A percentile compares a stretch with the other conserved stretches of the same genome.
Evolutionary conservation across 2,888 invertebrate species (phyloP).

Genomic region (Lasioglossum pauxillum): DNA sequence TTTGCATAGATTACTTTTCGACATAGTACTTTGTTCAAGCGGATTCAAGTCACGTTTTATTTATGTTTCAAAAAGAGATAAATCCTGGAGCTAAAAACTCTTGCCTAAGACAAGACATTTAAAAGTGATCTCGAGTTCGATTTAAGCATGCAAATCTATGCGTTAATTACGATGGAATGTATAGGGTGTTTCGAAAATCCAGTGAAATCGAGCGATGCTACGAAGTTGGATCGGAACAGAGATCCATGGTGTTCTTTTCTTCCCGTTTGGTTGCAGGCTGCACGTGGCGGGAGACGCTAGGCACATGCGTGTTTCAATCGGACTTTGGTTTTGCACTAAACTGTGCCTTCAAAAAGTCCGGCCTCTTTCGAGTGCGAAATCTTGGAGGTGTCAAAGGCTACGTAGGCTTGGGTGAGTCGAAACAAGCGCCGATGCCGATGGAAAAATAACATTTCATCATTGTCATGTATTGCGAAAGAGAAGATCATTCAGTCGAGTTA

Average conservation of each 20-base stretch:
- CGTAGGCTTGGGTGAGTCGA: conserved; percentile 93
- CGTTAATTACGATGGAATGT: conserved; percentile 15
- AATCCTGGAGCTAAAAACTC: not conserved
- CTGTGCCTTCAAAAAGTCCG: conserved; percentile 96
- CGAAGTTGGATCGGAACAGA: conserved; percentile 41
- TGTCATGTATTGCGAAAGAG: not conserved
- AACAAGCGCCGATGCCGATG: conserved; percentile 51
- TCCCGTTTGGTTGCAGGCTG: conserved; percentile 86
- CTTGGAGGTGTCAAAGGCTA: conserved; percentile 96
- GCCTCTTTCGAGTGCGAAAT: conserved; percentile 95
- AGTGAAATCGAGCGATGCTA: not conserved
- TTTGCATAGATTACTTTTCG: not conserved
- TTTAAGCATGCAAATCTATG: not conserved
- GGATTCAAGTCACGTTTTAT: not conserved
- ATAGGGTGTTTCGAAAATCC: not conserved
- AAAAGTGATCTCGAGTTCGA: not conserved
- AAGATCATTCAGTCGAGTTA: not conserved
- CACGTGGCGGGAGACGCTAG: conserved; percentile 88
- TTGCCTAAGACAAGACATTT: not conserved
- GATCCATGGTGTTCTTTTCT: conserved; percentile 72
- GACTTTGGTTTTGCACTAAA: conserved; percentile 96
- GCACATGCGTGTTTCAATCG: conserved; percentile 94
- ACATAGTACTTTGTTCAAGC: not conserved
- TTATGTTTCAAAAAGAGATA: not conserved
- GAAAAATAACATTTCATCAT: not conserved